Evolutionary conservation across 2,797 vertebrate genomes (phyloP).

Genomic region (Poecilia wingei): DNA sequence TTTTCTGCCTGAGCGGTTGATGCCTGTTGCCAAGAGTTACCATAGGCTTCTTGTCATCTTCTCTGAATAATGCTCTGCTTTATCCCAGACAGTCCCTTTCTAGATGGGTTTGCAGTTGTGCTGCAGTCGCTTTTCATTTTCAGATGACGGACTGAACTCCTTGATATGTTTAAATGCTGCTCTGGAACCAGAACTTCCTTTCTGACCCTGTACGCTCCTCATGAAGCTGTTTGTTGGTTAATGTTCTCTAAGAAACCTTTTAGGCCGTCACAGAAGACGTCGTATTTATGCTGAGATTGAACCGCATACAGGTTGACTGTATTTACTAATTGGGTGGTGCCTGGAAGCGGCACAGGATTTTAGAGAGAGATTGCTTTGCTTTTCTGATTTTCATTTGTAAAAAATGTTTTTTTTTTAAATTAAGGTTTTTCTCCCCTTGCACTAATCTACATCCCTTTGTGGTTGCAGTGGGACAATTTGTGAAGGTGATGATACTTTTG

Average conservation of each 20-base stretch:
- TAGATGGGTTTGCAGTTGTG: neutral
- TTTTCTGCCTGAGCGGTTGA: neutral
- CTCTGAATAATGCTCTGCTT: neutral
- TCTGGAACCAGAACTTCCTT: neutral
- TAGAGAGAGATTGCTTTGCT: neutral
- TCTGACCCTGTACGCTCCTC: neutral
- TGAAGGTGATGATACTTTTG: neutral
- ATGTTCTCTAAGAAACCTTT: neutral
- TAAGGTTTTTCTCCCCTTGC: neutral
- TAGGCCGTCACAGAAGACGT: neutral
- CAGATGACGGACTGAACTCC: neutral
- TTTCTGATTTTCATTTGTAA: neutral
- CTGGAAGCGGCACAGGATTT: neutral
- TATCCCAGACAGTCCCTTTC: neutral
- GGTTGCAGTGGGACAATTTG: neutral
- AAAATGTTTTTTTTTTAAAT: no score
- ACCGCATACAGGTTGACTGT: neutral
- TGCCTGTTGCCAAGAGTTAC: neutral
- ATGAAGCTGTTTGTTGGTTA: neutral
- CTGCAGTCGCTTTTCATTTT: neutral
- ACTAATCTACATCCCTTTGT: neutral
- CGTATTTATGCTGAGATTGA: neutral
- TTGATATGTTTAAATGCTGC: neutral
- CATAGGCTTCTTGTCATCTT: neutral
- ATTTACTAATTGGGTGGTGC: neutral